Conservation (phyloP, 1,140 invertebrate genomes). For the Pissodes strobi region DNA sequence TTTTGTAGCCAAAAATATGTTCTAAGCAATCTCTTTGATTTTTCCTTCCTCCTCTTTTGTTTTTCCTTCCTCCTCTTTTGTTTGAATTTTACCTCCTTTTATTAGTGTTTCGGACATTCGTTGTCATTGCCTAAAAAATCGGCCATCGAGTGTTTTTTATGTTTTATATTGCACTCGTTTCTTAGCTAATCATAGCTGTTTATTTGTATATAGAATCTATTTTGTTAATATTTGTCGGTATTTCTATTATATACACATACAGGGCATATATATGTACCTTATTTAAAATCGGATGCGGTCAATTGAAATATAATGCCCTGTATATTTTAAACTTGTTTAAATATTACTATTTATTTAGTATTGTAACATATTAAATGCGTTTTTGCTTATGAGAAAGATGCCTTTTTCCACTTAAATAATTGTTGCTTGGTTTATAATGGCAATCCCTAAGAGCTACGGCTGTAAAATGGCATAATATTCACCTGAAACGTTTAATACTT, state of each 20-base stretch:
- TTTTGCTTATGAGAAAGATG: slow-evolving; percentile 3
- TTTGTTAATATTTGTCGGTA: slow-evolving; percentile 2
- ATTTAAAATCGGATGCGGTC: background rate
- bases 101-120: too few species aligned
- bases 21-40: too few species aligned
- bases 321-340: background rate
- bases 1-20: too few species aligned
- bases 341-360: slow-evolving; percentile 1
- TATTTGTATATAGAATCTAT: slow-evolving; percentile 10
- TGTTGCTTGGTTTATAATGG: slow-evolving; percentile 20
- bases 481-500: too few species aligned
- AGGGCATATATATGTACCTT: too few species aligned
- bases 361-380: slow-evolving; percentile 5
- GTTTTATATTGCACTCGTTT: background rate
- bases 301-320: background rate
- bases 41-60: too few species aligned
- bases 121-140: too few species aligned
- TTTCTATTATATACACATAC: background rate
- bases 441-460: too few species aligned
- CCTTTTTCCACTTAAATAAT: slow-evolving; percentile 18
- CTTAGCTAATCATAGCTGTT: background rate
- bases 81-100: too few species aligned
- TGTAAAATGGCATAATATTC: too few species aligned
- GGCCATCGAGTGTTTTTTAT: too few species aligned
- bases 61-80: too few species aligned